These are phyloP conservation scores for Papilio dardanus DNA, from an alignment of 1,140 invertebrate species.

Conservation along the genomic window DNA sequence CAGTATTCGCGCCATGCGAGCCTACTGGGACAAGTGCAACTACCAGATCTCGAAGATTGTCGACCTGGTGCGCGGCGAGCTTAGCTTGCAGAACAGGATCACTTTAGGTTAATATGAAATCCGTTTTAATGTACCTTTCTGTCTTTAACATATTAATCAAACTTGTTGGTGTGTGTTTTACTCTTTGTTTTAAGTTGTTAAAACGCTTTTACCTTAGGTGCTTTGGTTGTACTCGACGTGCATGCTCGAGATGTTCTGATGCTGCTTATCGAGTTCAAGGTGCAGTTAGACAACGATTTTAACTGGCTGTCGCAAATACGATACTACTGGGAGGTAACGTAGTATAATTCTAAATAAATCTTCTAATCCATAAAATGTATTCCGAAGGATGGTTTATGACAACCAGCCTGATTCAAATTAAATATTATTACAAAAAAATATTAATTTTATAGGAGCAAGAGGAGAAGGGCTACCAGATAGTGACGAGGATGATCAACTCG, in stretches of 20 bases:
- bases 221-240: slow-evolving; percentile 95
- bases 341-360: background rate
- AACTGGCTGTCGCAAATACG: slow-evolving; percentile 94
- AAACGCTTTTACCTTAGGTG: slow-evolving; percentile 82
- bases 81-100: slow-evolving; percentile 94
- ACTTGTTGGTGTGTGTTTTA: too few relatives aligned
- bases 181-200: background rate
- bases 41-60: slow-evolving; percentile 92
- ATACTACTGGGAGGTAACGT: slow-evolving; percentile 96
- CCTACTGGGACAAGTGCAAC: slow-evolving; percentile 84
- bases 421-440: background rate
- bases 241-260: slow-evolving; percentile 94
- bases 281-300: slow-evolving; percentile 91
- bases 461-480: slow-evolving; percentile 80
- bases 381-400: background rate
- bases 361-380: background rate
- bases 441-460: slow-evolving; percentile 62
- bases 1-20: slow-evolving; percentile 79
- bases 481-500: slow-evolving; percentile 96
- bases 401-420: background rate
- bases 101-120: slow-evolving; percentile 88
- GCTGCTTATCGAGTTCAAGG: slow-evolving; percentile 86
- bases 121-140: too few relatives aligned
- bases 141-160: too few relatives aligned
- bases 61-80: slow-evolving; percentile 91